phyloP scores from a whole-genome alignment of 2,797 vertebrate genomes.

The Pseudomugil gertrudae region DNA sequence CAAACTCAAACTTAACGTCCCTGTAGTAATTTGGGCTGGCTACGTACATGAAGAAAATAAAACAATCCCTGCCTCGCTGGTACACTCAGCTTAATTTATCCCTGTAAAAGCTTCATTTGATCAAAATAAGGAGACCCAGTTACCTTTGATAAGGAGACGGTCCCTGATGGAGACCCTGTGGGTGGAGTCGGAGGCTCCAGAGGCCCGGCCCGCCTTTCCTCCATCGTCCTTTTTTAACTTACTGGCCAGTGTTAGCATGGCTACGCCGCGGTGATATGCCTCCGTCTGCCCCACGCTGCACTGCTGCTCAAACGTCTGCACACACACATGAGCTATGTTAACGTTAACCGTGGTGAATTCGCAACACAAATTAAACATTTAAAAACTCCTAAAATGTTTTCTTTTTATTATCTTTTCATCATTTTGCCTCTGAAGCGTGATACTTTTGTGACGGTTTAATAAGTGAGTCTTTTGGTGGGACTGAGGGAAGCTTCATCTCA shows the following conservation, averaged over 20 bases:
- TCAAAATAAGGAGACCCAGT: neutral
- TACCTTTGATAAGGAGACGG: slow-evolving; percentile 97
- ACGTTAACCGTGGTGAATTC: no score
- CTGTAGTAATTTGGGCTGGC: no score
- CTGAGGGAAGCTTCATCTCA: no score
- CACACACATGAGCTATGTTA: no score
- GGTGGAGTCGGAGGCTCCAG: slow-evolving; percentile 86
- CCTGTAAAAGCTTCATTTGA: neutral
- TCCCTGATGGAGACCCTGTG: slow-evolving; percentile 94
- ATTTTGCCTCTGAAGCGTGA: no score
- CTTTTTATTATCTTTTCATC: no score
- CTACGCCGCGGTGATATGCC: slow-evolving; percentile 67
- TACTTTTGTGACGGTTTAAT: no score
- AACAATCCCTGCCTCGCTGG: neutral
- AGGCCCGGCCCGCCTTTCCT: slow-evolving; percentile 84
- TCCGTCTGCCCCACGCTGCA: slow-evolving; percentile 43
- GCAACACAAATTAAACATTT: neutral
- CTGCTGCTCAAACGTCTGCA: slow-evolving; percentile 58
- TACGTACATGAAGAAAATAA: no score
- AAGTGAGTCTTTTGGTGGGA: no score
- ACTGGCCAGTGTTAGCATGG: slow-evolving; percentile 95
- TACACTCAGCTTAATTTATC: neutral
- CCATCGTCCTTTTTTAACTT: slow-evolving; percentile 96
- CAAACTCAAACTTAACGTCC: no score
- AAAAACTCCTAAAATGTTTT: neutral